A percentile compares a stretch with the other conserved stretches of the same genome.
Evolutionary conservation across 2,888 invertebrate genomes (phyloP).

Genomic region (Tetramorium bicarinatum): DNA sequence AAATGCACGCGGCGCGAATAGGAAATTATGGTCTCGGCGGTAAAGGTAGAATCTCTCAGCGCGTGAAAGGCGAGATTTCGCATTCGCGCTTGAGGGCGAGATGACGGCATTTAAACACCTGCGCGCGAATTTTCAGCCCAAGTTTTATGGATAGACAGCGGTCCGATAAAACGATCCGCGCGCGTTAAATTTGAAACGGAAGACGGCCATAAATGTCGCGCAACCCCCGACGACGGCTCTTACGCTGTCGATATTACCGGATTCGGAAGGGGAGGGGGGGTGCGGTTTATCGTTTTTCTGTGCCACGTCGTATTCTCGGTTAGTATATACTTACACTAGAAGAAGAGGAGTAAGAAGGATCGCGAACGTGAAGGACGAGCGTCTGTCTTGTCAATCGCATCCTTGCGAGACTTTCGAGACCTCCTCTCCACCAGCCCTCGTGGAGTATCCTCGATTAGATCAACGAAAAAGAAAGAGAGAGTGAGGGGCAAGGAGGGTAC

Average conservation of each 20-base stretch:
- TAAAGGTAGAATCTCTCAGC: constrained; percentile 18
- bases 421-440: not conserved
- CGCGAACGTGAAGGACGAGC: not conserved
- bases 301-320: constrained; percentile 19
- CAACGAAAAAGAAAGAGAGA: not conserved
- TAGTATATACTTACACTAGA: not conserved
- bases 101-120: constrained; percentile 19
- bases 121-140: constrained; percentile 44
- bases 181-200: constrained; percentile 78
- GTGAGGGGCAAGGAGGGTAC: not conserved
- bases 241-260: not conserved
- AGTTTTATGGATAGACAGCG: constrained; percentile 30
- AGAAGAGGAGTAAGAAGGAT: not conserved
- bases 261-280: not conserved
- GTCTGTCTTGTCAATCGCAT: constrained; percentile 18
- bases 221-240: constrained; percentile 18
- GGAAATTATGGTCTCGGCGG: constrained; percentile 34
- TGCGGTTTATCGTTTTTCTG: constrained; percentile 20
- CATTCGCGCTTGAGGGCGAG: not conserved
- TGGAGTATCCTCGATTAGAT: constrained; percentile 11
- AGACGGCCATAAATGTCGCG: constrained; percentile 73
- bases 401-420: constrained; percentile 1
- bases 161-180: constrained; percentile 45
- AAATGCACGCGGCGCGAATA: constrained; percentile 37
- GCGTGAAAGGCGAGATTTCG: constrained; percentile 25